A percentile compares a stretch with the other conserved stretches of the same genome.
Conservation (phyloP, 2,113 vertebrate species). For the Quiscalus mexicanus region DNA sequence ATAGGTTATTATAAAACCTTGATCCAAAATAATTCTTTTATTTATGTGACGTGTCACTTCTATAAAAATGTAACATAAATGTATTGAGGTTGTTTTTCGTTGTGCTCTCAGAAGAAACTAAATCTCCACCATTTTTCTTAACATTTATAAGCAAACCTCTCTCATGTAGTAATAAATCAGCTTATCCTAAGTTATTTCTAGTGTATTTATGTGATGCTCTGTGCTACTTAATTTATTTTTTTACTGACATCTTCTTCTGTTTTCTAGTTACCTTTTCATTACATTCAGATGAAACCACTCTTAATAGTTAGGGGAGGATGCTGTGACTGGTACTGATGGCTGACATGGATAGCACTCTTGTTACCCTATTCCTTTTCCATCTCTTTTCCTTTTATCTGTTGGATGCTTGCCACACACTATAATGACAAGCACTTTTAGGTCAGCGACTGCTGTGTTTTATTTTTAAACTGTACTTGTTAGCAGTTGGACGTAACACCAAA, state of each 20-base stretch:
- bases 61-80: conserved; percentile 18
- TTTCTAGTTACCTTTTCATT: not conserved
- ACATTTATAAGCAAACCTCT: not conserved
- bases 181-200: not conserved
- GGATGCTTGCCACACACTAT: conserved; percentile 11
- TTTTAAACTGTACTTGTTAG: conserved; percentile 37
- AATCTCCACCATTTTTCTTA: conserved; percentile 2
- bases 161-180: conserved; percentile 25
- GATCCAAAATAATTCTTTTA: conserved; percentile 6
- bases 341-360: not conserved
- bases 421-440: conserved; percentile 47
- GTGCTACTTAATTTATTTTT: not conserved
- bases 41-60: conserved; percentile 10
- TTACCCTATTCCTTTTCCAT: not conserved
- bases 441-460: conserved; percentile 41
- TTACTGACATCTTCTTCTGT: not conserved
- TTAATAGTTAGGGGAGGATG: not conserved
- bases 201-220: not conserved
- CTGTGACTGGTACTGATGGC: not conserved
- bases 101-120: not conserved
- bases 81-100: not conserved
- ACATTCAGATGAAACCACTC: not conserved
- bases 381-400: conserved; percentile 29
- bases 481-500: not conserved
- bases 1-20: conserved; percentile 16